Evolutionary conservation across 2,797 vertebrate genomes (phyloP), one percentile per base, ranked within the genome.

Genomic region (Crax fasciolata): DNA sequence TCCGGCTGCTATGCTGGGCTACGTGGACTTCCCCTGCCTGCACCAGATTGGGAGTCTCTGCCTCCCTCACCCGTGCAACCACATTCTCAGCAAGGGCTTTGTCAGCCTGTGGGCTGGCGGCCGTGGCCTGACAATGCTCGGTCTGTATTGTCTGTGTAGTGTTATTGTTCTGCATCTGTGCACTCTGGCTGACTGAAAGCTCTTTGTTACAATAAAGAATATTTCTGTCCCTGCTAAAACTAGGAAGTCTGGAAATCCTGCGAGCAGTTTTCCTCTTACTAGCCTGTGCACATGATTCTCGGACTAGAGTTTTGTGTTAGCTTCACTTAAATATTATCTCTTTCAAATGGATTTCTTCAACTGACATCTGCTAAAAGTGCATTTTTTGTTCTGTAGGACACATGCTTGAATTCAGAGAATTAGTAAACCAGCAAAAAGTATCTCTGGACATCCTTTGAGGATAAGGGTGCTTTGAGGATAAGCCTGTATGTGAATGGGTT

Each of bases 101-200:
- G 72, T 74, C 73, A 83, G 48, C 49, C 66, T 7, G 1, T 2
- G 12, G 72, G 66, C 57, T 6, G 17, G 18, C 12, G 7, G 76
- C 43, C 65, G 68, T 59, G 35, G 48, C 62, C 41, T 0, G 0
- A 76, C 68, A 66, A 86, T 61, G 87, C 83, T 74, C 52, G 11
- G 76, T 52, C 83, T 81, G 79, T 94, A 52, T 61, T 81, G 72
- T 35, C 62, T 0, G 0, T 41, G 41, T 75, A 74, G 52, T 85
- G 75, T 51, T 80, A 70, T 66, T 94, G 91, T 88, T 91, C 79
- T 84, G 59, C 83, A 67, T 94, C 71, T 93, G 87, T 59, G 74
- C 19, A 7, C 71, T 74, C 6, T 0, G 71, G 63, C 73, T 66
- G 88, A 66, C 63, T 79, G 83, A 71, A 77, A 82, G 52, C 35